Percentiles rank a stretch among this genome's conserved stretches.
These are phyloP conservation scores for Apolygus lucorum DNA, from an alignment of 1,140 invertebrate genomes.

Conservation along the genomic window DNA sequence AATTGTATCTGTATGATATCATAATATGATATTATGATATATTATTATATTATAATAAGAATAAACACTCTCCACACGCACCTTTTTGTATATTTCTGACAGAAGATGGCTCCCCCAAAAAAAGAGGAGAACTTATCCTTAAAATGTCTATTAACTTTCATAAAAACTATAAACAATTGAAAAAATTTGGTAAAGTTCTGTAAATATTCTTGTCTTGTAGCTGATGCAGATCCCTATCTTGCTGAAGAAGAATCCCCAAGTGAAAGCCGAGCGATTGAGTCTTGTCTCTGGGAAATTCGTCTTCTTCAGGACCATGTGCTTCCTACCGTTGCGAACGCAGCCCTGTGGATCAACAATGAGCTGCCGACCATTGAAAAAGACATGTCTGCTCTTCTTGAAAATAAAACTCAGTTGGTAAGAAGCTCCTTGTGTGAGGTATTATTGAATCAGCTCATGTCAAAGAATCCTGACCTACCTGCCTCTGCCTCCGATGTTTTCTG, in stretches of 20 bases:
- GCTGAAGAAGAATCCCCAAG: slow-evolving; percentile 69
- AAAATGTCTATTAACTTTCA: slow-evolving; percentile 17
- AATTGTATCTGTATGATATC: too few species aligned
- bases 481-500: not conserved
- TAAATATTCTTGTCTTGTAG: too few species aligned
- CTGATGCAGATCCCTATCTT: slow-evolving; percentile 68
- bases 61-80: not conserved
- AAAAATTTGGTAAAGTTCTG: too few species aligned
- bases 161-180: too few species aligned
- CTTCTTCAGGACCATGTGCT: slow-evolving; percentile 65
- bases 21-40: too few species aligned
- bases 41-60: not conserved
- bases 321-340: slow-evolving; percentile 55
- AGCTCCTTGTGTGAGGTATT: slow-evolving; percentile 5
- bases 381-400: slow-evolving; percentile 50
- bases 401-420: slow-evolving; percentile 47
- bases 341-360: slow-evolving; percentile 57
- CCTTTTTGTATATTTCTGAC: not conserved
- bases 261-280: slow-evolving; percentile 68
- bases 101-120: not conserved
- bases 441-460: not conserved
- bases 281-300: slow-evolving; percentile 86
- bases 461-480: not conserved
- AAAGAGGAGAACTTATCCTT: not conserved
- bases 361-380: slow-evolving; percentile 59